phyloP scores from a whole-genome alignment of 2,113 vertebrate genomes.

The Chionodraco myersi region DNA sequence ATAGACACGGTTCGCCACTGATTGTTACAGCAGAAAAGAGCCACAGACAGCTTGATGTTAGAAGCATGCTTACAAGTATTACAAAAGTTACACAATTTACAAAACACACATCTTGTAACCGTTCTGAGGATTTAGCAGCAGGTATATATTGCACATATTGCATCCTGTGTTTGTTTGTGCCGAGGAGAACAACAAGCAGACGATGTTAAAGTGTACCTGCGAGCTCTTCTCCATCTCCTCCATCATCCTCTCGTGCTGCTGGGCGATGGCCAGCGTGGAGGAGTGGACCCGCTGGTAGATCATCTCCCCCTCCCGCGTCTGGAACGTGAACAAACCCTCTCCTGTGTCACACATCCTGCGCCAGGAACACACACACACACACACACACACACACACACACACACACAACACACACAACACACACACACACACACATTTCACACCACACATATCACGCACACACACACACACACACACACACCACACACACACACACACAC shows the following conservation, averaged over 20 bases:
- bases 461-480: slow-evolving; percentile 52
- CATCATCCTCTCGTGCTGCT: slow-evolving; percentile 98
- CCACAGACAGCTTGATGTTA: too few species aligned
- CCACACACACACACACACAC: too few species aligned
- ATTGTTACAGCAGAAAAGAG: too few species aligned
- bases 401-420: not conserved
- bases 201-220: slow-evolving; percentile 84
- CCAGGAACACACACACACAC: slow-evolving; percentile 71
- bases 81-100: too few species aligned
- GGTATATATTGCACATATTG: too few species aligned
- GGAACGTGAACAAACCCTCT: slow-evolving; percentile 99
- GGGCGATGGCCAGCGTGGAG: slow-evolving; percentile 97
- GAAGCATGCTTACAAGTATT: too few species aligned
- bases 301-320: slow-evolving; percentile 98
- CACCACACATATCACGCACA: too few species aligned
- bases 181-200: slow-evolving; percentile 29
- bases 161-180: too few species aligned
- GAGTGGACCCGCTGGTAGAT: slow-evolving; percentile 99
- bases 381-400: slow-evolving; percentile 65
- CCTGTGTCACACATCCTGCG: slow-evolving; percentile 99
- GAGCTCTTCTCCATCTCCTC: slow-evolving; percentile 98
- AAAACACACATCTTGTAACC: too few species aligned
- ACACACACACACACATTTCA: too few species aligned
- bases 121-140: too few species aligned
- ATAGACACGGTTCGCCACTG: too few species aligned